Conservation (phyloP, 2,113 vertebrate genomes). For the Puntigrus tetrazona region DNA sequence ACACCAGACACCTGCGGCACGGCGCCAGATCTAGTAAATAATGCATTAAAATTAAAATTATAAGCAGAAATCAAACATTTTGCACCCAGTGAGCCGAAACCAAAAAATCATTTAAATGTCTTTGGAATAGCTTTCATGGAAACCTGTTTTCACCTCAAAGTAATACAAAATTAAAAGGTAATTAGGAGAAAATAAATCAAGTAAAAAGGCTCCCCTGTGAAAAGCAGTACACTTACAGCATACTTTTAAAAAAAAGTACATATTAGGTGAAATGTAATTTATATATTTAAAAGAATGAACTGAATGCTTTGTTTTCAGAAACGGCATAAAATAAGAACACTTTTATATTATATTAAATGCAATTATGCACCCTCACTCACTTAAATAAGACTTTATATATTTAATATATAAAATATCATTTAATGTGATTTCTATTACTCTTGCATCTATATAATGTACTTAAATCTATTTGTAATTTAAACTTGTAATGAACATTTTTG, state of each 20-base stretch:
- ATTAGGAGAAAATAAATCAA: not conserved
- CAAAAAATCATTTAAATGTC: not conserved
- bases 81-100: not conserved
- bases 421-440: too few relatives aligned
- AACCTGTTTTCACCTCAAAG: not conserved
- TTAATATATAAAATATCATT: too few relatives aligned
- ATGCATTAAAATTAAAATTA: not conserved
- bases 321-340: too few relatives aligned
- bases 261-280: not conserved
- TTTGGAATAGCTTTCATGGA: not conserved
- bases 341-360: slow-evolving; percentile 3
- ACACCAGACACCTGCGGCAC: not conserved
- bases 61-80: not conserved
- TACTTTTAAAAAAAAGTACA: not conserved
- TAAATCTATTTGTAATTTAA: too few relatives aligned
- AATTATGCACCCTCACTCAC: not conserved
- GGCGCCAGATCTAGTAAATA: not conserved
- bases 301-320: not conserved
- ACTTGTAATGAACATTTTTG: too few relatives aligned
- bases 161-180: not conserved
- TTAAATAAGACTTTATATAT: not conserved
- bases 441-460: too few relatives aligned
- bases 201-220: not conserved
- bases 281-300: not conserved
- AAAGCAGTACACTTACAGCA: not conserved